Evolutionary conservation across 2,113 vertebrate species (phyloP), one percentile per base, ranked within the genome.

Genomic region (Polypterus bichir): DNA sequence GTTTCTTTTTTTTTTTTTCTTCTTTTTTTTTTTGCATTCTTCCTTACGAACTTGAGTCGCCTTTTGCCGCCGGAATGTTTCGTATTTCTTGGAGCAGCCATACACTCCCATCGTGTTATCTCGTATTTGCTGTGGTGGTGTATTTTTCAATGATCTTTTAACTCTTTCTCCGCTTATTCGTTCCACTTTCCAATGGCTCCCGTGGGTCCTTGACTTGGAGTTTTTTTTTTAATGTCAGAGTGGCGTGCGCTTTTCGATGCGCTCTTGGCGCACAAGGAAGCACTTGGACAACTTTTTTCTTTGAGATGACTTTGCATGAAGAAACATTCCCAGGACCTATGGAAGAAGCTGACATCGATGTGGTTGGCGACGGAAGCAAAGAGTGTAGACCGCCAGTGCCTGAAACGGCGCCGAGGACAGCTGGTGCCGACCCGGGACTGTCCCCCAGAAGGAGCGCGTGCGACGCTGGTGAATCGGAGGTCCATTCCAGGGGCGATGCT

Each of bases 331-430:
- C 58, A 47, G 57, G 51, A 9, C 73, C 71, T 67, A 86, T 86
- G 82, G 84, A 86, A 73, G 83, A 86, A 71, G 64, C 77, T 66
- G 77, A 81, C 57, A 87, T 88, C 69, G 86, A 88, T 71, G 86
- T 88, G 11, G 83, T 87, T 46, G 83, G 86, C 57, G 85, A 86
- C 71, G 81, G 74, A 65, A 69, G 76, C 62, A 79, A 69, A 66
- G 81, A 81, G 51, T 71, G 68, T 61, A 78, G 48, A 68, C 62
- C 10, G 6, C 57, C 70, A 5, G 51, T 62, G 3, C 4, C 56
- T 56, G 57, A 65, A 60, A 67, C 67, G 62, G 60, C 66, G 59
- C 65, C 67, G 66, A 67, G 64, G 2, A 61, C 68, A 44, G 74
- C 72, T 9, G 59, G 61, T 69, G 73, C 67, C 63, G 6, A 58